These are phyloP conservation scores for Ambastaia sidthimunki DNA, from an alignment of 2,797 vertebrate species.

Conservation along the genomic window DNA sequence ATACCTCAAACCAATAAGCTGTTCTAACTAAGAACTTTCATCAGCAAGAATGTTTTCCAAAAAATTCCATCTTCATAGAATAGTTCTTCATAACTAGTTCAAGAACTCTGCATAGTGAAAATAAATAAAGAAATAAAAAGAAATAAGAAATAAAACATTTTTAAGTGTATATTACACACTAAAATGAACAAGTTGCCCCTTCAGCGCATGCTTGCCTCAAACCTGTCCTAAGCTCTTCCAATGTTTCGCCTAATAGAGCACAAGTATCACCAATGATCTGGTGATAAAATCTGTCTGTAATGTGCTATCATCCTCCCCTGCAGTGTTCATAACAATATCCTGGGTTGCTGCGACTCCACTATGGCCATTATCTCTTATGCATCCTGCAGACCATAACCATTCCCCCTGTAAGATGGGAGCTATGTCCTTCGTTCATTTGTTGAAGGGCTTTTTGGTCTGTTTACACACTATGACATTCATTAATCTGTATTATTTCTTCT, in stretches of 20 bases:
- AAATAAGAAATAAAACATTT: background rate
- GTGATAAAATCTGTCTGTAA: constrained; percentile 53
- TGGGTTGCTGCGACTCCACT: constrained; percentile 45
- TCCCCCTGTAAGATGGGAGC: constrained; percentile 52
- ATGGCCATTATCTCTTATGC: constrained; percentile 50
- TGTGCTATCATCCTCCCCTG: constrained; percentile 43
- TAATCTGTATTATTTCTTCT: constrained; percentile 31
- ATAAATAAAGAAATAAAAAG: too few species aligned
- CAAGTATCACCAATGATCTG: constrained; percentile 48
- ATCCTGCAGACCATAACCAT: constrained; percentile 49
- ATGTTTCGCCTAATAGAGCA: constrained; percentile 23
- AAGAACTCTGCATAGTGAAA: constrained; percentile 2
- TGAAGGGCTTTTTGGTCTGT: constrained; percentile 49
- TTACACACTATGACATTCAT: constrained; percentile 35
- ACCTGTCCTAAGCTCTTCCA: background rate
- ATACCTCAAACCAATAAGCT: background rate
- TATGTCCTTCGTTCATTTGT: constrained; percentile 46
- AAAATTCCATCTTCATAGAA: background rate
- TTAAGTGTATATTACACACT: constrained; percentile 39
- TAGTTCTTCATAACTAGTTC: background rate
- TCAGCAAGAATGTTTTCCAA: background rate
- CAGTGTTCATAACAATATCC: constrained; percentile 52
- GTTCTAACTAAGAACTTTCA: background rate
- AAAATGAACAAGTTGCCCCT: constrained; percentile 55
- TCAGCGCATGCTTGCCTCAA: background rate